Conservation (phyloP, 2,797 vertebrate species). For the Hipposideros larvatus region DNA sequence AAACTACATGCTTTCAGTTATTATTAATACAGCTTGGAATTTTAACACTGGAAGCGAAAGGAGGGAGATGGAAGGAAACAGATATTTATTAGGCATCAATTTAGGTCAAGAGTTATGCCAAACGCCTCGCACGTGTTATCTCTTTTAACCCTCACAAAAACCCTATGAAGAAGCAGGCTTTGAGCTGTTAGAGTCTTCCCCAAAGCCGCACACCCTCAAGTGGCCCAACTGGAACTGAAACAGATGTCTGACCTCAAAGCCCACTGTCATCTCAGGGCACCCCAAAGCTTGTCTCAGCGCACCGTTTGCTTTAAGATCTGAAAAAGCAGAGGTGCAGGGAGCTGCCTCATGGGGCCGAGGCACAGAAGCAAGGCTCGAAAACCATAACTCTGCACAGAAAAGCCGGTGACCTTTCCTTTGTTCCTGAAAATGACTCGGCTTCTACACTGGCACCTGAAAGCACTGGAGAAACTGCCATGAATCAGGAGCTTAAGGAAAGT, state of each 20-base stretch:
- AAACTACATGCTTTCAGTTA: neutral
- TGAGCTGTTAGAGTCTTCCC: neutral
- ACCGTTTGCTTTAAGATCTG: neutral
- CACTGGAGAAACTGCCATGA: neutral
- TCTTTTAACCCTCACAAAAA: neutral
- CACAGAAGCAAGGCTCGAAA: neutral
- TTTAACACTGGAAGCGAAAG: neutral
- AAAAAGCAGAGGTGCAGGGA: neutral
- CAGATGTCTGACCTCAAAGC: neutral
- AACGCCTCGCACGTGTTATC: neutral
- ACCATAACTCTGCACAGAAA: neutral
- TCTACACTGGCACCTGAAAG: neutral
- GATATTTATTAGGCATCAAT: neutral
- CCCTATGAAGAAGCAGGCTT: neutral
- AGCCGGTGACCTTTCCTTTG: neutral
- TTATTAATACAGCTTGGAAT: neutral
- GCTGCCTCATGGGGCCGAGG: neutral
- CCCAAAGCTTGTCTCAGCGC: fast-evolving
- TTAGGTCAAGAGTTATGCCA: neutral
- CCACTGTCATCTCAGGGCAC: neutral
- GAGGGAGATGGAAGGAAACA: neutral
- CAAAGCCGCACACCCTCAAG: neutral
- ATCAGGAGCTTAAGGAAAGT: neutral
- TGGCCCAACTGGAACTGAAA: neutral
- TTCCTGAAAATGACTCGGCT: neutral